phyloP scores from a whole-genome alignment of 2,113 vertebrate species.

The Labeo rohita region DNA sequence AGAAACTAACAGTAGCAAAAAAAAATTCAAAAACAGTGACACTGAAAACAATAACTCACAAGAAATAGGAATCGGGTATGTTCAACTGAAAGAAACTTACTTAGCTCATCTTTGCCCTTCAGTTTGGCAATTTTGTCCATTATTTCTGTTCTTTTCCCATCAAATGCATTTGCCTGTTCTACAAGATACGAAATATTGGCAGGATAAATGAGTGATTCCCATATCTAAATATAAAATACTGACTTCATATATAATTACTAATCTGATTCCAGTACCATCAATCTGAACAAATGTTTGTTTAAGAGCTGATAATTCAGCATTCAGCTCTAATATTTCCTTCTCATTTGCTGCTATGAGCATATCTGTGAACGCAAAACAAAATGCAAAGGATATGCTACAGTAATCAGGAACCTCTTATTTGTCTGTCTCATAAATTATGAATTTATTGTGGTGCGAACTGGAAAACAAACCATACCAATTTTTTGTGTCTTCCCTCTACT shows the following conservation, averaged over 20 bases:
- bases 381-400: not conserved
- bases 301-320: not conserved
- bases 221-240: not conserved
- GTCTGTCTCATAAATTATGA: not conserved
- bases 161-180: not conserved
- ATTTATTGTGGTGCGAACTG: not conserved
- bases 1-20: slow-evolving; percentile 50
- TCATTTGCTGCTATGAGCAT: not conserved
- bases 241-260: not conserved
- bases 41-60: not conserved
- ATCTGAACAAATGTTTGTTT: not conserved
- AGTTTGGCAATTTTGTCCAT: slow-evolving; percentile 2
- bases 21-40: not conserved
- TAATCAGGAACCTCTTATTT: not conserved
- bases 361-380: not conserved
- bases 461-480: not conserved
- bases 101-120: not conserved
- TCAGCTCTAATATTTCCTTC: not conserved
- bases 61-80: not conserved
- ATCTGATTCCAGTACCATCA: not conserved
- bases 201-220: not conserved
- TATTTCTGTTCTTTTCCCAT: not conserved
- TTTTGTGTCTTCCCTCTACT: not conserved
- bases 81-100: slow-evolving; percentile 26
- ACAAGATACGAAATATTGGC: slow-evolving; percentile 8